These are phyloP conservation scores for Macrobrachium rosenbergii DNA, from an alignment of 1,140 invertebrate species.

Conservation along the genomic window DNA sequence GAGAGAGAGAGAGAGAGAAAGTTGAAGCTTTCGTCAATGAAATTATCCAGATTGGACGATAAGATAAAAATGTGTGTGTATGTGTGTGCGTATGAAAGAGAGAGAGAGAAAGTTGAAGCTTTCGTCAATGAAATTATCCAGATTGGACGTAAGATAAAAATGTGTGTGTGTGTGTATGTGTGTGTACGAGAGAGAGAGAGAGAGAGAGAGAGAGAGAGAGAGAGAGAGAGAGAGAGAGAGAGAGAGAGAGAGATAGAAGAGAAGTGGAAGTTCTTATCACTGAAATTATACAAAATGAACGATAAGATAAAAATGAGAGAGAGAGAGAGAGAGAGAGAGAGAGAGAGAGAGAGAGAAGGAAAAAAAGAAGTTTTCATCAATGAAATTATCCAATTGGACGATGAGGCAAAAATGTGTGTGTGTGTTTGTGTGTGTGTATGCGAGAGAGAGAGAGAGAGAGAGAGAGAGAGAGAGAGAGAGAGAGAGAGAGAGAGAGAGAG, in stretches of 20 bases:
- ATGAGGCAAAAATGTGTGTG: no score
- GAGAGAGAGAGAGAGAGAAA: no score
- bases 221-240: slow-evolving; percentile 22
- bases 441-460: neutral
- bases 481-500: slow-evolving; percentile 23
- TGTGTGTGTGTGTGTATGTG: neutral
- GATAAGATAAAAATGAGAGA: neutral
- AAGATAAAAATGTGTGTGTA: no score
- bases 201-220: neutral
- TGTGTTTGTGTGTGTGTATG: no score
- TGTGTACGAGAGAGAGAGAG: no score
- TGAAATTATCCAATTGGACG: neutral
- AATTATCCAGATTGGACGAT: no score
- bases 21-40: no score
- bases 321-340: neutral
- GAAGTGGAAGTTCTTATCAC: no score
- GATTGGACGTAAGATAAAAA: neutral
- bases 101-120: neutral
- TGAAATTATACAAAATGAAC: neutral
- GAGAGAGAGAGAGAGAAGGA: neutral
- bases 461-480: neutral
- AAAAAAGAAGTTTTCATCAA: neutral
- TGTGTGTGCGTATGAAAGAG: no score
- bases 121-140: neutral
- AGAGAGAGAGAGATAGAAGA: slow-evolving; percentile 17